Evolutionary conservation across 2,888 invertebrate species (phyloP).

Genomic region (Mythimna vitellina): DNA sequence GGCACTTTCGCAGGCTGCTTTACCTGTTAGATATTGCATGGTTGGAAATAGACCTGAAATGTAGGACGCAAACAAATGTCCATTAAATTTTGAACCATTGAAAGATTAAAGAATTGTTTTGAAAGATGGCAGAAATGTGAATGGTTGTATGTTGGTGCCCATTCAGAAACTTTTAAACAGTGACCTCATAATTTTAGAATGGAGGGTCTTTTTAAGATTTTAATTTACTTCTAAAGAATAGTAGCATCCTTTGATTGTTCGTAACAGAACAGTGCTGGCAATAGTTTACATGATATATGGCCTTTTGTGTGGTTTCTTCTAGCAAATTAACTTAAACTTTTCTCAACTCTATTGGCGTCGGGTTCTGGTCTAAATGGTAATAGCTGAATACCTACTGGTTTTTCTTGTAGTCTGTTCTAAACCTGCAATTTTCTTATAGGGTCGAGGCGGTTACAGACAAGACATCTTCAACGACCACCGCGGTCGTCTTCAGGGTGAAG

Average conservation of each 20-base stretch:
- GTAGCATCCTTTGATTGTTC: not conserved
- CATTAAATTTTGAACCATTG: too few species aligned
- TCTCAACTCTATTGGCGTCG: not conserved
- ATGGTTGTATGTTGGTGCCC: too few species aligned
- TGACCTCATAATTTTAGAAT: not conserved
- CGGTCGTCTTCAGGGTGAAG: conserved; percentile 75
- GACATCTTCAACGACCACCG: conserved; percentile 80
- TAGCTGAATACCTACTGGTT: not conserved
- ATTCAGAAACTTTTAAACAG: not conserved
- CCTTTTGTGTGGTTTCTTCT: too few species aligned
- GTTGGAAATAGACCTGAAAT: too few species aligned
- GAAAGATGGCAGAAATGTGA: too few species aligned
- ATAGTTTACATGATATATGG: too few species aligned
- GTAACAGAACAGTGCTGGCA: not conserved
- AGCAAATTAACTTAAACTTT: too few species aligned
- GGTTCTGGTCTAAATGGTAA: not conserved
- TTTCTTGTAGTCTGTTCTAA: not conserved
- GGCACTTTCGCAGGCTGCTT: too few species aligned
- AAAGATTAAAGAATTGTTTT: too few species aligned
- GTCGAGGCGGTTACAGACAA: conserved; percentile 79
- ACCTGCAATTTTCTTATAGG: conserved; percentile 62
- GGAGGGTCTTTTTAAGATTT: too few species aligned
- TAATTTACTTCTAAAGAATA: not conserved
- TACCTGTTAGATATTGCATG: too few species aligned
- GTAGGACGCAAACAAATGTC: too few species aligned